Conservation (phyloP, 2,113 vertebrate genomes). For the Syngnathus scovelli region DNA sequence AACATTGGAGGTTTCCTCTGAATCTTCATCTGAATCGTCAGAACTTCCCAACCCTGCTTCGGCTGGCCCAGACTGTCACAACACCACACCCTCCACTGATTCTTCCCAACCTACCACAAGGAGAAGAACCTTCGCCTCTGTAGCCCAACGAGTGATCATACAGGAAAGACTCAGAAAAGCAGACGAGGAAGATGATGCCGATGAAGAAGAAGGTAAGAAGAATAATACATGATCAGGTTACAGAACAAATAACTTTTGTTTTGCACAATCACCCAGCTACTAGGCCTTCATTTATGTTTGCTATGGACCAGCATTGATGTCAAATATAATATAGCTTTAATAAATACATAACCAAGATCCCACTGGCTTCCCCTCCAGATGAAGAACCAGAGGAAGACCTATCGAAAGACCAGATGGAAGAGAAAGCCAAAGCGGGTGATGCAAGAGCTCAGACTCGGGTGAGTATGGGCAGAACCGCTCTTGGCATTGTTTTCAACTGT, state of each 20-base stretch:
- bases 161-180: conserved; percentile 62
- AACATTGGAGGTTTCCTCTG: conserved; percentile 2
- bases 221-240: conserved; percentile 2
- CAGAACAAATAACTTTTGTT: neutral
- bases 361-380: conserved; percentile 54
- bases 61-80: neutral
- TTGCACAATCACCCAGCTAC: neutral
- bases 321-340: neutral
- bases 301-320: neutral
- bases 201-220: conserved; percentile 61
- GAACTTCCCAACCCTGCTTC: conserved; percentile 5
- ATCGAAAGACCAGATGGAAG: conserved; percentile 77
- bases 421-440: conserved; percentile 82
- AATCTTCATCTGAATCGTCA: conserved; percentile 8
- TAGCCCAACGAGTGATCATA: conserved; percentile 66
- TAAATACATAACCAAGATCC: neutral
- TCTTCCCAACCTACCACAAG: neutral
- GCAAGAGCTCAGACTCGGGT: conserved; percentile 85
- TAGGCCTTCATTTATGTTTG: neutral
- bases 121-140: conserved; percentile 53
- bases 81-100: neutral
- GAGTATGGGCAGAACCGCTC: conserved; percentile 40
- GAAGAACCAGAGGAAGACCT: conserved; percentile 67
- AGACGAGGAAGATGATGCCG: conserved; percentile 46
- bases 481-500: conserved; percentile 40